These are phyloP conservation scores for Epistrophe eligans DNA, from an alignment of 2,888 invertebrate genomes.

Conservation along the genomic window DNA sequence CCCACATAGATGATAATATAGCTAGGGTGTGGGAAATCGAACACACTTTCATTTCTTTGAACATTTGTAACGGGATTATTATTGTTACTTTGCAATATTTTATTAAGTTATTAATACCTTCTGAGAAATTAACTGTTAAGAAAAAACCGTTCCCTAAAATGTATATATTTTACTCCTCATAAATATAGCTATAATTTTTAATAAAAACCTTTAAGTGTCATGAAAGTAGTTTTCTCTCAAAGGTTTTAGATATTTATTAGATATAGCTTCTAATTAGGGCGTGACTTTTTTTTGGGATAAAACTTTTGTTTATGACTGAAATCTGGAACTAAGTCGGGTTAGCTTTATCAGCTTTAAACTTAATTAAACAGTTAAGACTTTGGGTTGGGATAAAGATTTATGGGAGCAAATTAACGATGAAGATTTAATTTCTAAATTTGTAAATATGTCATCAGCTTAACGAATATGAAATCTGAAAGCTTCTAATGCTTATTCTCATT, in stretches of 20 bases:
- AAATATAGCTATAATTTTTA: neutral
- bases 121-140: neutral
- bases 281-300: neutral
- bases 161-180: neutral
- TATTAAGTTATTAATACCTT: neutral
- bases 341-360: neutral
- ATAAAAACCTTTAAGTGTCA: neutral
- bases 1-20: neutral
- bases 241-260: neutral
- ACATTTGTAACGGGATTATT: conserved; percentile 5
- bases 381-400: neutral
- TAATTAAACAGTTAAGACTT: neutral
- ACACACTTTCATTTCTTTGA: conserved; percentile 34
- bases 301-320: neutral
- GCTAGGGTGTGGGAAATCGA: conserved; percentile 50
- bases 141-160: neutral
- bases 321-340: neutral
- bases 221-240: neutral
- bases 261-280: neutral
- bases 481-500: neutral
- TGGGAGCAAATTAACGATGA: neutral
- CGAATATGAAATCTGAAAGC: neutral
- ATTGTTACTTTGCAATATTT: neutral
- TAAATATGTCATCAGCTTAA: neutral
- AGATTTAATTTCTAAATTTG: neutral